Conservation (phyloP, 2,888 invertebrate species). For the Lepidonotus clava region DNA sequence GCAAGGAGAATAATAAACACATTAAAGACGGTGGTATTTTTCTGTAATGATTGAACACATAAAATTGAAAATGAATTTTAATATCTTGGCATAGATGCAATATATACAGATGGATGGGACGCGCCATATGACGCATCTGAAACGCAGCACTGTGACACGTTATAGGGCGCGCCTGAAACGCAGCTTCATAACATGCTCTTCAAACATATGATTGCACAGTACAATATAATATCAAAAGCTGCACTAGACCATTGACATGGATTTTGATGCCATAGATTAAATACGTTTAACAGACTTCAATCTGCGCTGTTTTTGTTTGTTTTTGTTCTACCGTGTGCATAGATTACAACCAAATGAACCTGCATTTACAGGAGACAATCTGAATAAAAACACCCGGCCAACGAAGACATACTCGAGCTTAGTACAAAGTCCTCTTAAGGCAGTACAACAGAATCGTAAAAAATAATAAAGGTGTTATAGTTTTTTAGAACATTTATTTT, state of each 20-base stretch:
- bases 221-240: constrained; percentile 53
- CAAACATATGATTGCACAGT: constrained; percentile 52
- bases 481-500: constrained; percentile 52
- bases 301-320: constrained; percentile 38
- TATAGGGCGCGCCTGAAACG: not conserved
- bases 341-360: constrained; percentile 53
- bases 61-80: constrained; percentile 54
- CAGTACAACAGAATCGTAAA: constrained; percentile 47
- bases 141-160: constrained; percentile 33
- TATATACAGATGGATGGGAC: constrained; percentile 47
- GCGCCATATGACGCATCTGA: not conserved
- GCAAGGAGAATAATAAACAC: constrained; percentile 43
- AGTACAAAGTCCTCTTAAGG: constrained; percentile 29
- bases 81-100: constrained; percentile 54
- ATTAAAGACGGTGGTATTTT: constrained; percentile 30
- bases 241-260: constrained; percentile 46
- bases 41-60: constrained; percentile 53
- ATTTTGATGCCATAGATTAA: constrained; percentile 44
- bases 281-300: constrained; percentile 44
- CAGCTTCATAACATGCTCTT: constrained; percentile 16
- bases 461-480: constrained; percentile 52
- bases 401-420: constrained; percentile 40
- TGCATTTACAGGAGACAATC: constrained; percentile 37
- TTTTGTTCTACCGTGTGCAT: constrained; percentile 48
- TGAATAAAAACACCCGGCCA: constrained; percentile 33